phyloP scores from a whole-genome alignment of 2,888 invertebrate genomes.

The Morpho deidamia region DNA sequence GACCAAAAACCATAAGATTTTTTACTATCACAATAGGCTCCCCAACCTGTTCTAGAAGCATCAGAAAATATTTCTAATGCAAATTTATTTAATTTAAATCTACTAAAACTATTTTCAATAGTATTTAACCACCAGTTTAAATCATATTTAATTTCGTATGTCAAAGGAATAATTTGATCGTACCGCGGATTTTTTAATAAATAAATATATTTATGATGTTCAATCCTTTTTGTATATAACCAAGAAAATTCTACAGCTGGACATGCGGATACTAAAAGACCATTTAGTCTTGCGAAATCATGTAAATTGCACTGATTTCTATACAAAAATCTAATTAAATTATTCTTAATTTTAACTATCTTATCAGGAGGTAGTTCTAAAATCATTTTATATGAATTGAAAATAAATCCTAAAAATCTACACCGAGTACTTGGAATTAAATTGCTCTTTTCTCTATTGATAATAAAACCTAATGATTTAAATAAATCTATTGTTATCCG shows the following conservation, averaged over 20 bases:
- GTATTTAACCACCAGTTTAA: constrained; percentile 5
- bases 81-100: background rate
- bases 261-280: constrained; percentile 12
- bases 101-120: background rate
- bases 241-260: constrained; percentile 15
- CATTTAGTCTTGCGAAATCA: constrained; percentile 14
- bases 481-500: constrained; percentile 11
- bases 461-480: constrained; percentile 17
- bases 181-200: background rate
- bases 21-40: constrained; percentile 12
- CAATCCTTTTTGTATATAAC: constrained; percentile 19
- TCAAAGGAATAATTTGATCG: constrained; percentile 1
- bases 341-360: constrained; percentile 4
- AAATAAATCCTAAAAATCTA: constrained; percentile 15
- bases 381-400: constrained; percentile 1
- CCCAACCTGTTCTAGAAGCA: constrained; percentile 21
- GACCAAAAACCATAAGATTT: constrained; percentile 17
- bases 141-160: constrained; percentile 2
- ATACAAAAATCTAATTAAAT: constrained; percentile 2
- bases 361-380: constrained; percentile 13
- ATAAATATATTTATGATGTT: constrained; percentile 15
- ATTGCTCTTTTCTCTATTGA: constrained; percentile 14
- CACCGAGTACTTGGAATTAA: constrained; percentile 9
- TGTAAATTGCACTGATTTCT: constrained; percentile 6
- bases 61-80: constrained; percentile 17